Evolutionary conservation across 1,140 invertebrate genomes (phyloP), one percentile per base, ranked within the genome.

Genomic region (Sminthurides bifidus): DNA sequence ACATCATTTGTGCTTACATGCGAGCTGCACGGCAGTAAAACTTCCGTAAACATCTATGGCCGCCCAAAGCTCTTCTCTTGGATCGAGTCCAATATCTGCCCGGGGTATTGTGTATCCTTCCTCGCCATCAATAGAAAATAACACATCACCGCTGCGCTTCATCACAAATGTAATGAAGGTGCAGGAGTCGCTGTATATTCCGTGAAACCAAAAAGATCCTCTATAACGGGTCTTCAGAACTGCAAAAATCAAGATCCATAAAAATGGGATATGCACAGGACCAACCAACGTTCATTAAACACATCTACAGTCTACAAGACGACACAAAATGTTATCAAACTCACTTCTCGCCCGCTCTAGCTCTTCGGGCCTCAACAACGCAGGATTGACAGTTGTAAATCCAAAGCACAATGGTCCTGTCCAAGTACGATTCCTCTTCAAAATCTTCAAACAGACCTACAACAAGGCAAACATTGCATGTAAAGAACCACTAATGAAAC

Each of bases 401-500:
- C 54, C 54, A 24, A 56, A 23, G 29, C 45, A 35, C 3, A 56
- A 17, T 6, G 54, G 54, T 2, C 54, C 54, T 38, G 37, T 19
- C 27, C 31, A 56, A 6, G 26, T 17, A 12, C 4, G n/a, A 17
- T 45, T 26, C 3, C 6, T 56, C 26, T 56, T 29, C 6, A 49
- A 2, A 33, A 56, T 50, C 43, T 50, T 40, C 10, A 56, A 12
- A 26, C 41, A 33, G 8, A 54, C 23, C 52, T 54, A 30, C 10
- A 31, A 12, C 19, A 51, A 31, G 6, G 14, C 17, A 19, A 52
- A 35, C n/a, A 31, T 14, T 10, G 6, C 8, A 52, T 30, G 6
- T 29, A 44, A 30, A 44, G 10, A 8, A 37, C 15, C 8, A 35
- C 37, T 6, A 51, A 37, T 35, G 10, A 6, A 33, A 17, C 10